Evolutionary conservation across 1,140 invertebrate genomes (phyloP).

Genomic region (Dinoponera quadriceps): DNA sequence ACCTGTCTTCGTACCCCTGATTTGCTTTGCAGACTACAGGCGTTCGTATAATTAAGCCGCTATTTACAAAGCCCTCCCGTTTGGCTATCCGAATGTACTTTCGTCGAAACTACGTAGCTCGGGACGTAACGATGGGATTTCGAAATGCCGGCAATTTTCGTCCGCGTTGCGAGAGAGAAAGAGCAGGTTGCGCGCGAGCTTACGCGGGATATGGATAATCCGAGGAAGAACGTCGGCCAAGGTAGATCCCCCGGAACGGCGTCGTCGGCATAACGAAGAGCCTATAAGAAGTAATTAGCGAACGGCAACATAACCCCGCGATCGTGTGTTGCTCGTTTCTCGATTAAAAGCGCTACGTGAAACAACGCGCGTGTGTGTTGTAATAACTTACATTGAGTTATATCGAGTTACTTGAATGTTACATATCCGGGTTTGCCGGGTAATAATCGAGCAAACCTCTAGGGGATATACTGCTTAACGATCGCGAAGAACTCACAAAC

Average conservation of each 20-base stretch:
- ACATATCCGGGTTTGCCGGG: constrained; percentile 21
- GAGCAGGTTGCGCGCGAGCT: neutral
- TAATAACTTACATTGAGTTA: constrained; percentile 48
- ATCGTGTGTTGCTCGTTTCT: neutral
- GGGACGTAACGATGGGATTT: constrained; percentile 41
- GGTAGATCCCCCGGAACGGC: neutral
- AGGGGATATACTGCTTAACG: constrained; percentile 56
- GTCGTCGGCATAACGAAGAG: neutral
- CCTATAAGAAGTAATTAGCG: constrained; percentile 15
- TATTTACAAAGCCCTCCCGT: constrained; percentile 73
- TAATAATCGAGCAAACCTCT: constrained; percentile 58
- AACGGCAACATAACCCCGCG: neutral
- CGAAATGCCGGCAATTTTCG: constrained; percentile 45
- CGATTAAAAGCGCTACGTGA: constrained; percentile 1
- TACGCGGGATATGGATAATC: constrained; percentile 1
- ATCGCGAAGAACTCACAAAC: constrained; percentile 62
- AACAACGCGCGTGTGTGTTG: constrained; percentile 17
- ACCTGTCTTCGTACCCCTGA: constrained; percentile 76
- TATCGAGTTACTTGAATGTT: constrained; percentile 54
- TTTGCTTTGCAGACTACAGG: constrained; percentile 76
- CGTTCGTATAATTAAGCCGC: constrained; percentile 76
- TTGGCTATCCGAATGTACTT: constrained; percentile 48
- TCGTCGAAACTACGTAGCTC: constrained; percentile 36
- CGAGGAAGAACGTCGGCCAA: neutral
- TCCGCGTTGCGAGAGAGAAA: neutral